phyloP scores from a whole-genome alignment of 2,888 invertebrate genomes.

The Pseudococcus longispinus region DNA sequence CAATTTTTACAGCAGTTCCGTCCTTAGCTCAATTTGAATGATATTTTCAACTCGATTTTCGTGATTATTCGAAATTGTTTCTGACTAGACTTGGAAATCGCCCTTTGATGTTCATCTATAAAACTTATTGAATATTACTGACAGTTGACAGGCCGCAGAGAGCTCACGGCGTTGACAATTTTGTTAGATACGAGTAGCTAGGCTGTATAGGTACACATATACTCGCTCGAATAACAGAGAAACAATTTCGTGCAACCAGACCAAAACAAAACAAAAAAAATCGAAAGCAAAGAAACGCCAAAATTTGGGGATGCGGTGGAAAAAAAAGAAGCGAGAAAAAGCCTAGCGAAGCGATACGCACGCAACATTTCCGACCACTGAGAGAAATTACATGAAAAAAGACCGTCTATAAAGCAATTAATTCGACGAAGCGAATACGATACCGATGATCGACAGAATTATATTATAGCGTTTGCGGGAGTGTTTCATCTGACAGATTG shows the following conservation, averaged over 20 bases:
- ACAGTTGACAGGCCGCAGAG: too few relatives aligned
- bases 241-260: not conserved
- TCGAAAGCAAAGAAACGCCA: not conserved
- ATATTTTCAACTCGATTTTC: too few relatives aligned
- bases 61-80: too few relatives aligned
- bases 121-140: too few relatives aligned
- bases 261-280: not conserved
- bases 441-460: conserved; percentile 55
- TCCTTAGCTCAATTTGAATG: too few relatives aligned
- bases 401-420: conserved; percentile 52
- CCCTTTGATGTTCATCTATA: too few relatives aligned
- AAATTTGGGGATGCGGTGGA: not conserved
- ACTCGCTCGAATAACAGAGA: too few relatives aligned
- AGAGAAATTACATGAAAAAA: conserved; percentile 36
- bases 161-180: too few relatives aligned
- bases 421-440: conserved; percentile 56
- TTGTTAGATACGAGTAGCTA: too few relatives aligned
- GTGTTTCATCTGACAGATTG: conserved; percentile 56
- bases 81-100: too few relatives aligned
- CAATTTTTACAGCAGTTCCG: too few relatives aligned
- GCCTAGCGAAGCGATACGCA: not conserved
- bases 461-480: conserved; percentile 56
- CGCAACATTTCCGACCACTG: conserved; percentile 30
- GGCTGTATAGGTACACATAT: too few relatives aligned
- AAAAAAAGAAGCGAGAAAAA: not conserved